These are phyloP conservation scores for Melanocharis versteri DNA, from an alignment of 2,113 vertebrate genomes.

Conservation along the genomic window DNA sequence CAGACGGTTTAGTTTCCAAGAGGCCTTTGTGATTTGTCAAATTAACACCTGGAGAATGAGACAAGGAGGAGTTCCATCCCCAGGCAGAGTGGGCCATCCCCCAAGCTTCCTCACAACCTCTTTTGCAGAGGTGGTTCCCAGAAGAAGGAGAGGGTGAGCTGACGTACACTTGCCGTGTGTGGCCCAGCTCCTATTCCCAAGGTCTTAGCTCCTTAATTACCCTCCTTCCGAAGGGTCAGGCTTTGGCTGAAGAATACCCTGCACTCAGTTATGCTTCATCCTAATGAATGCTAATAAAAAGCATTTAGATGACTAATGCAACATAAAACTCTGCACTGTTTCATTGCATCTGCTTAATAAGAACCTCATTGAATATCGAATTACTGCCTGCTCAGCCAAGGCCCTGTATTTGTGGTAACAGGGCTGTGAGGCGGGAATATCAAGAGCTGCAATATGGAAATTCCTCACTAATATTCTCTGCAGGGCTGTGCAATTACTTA, in stretches of 20 bases:
- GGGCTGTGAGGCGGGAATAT: slow-evolving; percentile 82
- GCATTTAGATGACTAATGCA: slow-evolving; percentile 75
- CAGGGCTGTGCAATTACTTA: slow-evolving; percentile 81
- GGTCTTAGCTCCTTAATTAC: slow-evolving; percentile 72
- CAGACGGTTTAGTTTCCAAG: slow-evolving; percentile 9
- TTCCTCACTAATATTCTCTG: slow-evolving; percentile 81
- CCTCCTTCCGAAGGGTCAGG: slow-evolving; percentile 41
- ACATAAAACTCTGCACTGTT: slow-evolving; percentile 63
- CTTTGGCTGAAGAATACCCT: slow-evolving; percentile 74
- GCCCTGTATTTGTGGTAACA: slow-evolving; percentile 74
- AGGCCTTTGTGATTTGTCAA: slow-evolving; percentile 71
- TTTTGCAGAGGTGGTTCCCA: slow-evolving; percentile 21
- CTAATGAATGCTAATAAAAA: slow-evolving; percentile 88
- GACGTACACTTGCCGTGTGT: slow-evolving; percentile 51
- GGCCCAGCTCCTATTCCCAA: slow-evolving; percentile 54
- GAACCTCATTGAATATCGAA: slow-evolving; percentile 79
- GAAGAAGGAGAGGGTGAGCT: not conserved
- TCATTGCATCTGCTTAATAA: slow-evolving; percentile 81
- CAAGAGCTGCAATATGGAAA: slow-evolving; percentile 86
- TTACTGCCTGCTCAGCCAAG: slow-evolving; percentile 81
- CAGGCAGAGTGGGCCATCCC: not conserved
- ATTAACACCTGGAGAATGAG: slow-evolving; percentile 67
- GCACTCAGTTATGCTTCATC: slow-evolving; percentile 72
- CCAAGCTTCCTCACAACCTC: slow-evolving; percentile 45
- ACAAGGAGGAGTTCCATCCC: slow-evolving; percentile 40